Evolutionary conservation across 2,888 invertebrate species (phyloP).

Genomic region (Drosophila niveifrons): DNA sequence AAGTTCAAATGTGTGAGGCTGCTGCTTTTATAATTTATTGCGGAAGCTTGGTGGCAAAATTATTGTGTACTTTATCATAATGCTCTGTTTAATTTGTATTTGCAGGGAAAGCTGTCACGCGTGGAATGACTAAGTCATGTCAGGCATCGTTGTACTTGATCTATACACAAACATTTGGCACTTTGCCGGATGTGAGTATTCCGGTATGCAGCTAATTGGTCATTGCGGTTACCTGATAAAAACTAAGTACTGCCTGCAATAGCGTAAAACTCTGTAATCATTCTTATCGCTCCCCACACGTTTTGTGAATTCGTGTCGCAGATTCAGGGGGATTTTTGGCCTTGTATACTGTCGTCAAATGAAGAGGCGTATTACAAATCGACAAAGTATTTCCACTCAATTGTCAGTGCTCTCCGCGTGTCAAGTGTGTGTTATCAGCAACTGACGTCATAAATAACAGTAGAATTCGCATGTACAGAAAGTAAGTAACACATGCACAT

Average conservation of each 20-base stretch:
- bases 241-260: conserved; percentile 13
- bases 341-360: conserved; percentile 17
- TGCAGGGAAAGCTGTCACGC: neutral
- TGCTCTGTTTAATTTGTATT: conserved; percentile 7
- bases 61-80: neutral
- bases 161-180: conserved; percentile 7
- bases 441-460: conserved; percentile 70
- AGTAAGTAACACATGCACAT: conserved; percentile 1
- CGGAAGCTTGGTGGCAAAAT: conserved; percentile 12
- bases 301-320: conserved; percentile 27
- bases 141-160: neutral
- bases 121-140: neutral
- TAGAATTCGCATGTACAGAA: conserved; percentile 31
- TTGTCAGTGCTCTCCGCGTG: conserved; percentile 1
- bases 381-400: conserved; percentile 33
- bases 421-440: conserved; percentile 53
- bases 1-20: conserved; percentile 4
- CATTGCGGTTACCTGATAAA: conserved; percentile 30
- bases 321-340: conserved; percentile 20
- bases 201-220: conserved; percentile 37
- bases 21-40: neutral
- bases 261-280: conserved; percentile 5
- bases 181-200: conserved; percentile 29
- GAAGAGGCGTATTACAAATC: conserved; percentile 44
- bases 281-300: conserved; percentile 36